Base-by-base conservation (phyloP, 2,113 vertebrate species). In the Thoracochromis brauschi region DNA sequence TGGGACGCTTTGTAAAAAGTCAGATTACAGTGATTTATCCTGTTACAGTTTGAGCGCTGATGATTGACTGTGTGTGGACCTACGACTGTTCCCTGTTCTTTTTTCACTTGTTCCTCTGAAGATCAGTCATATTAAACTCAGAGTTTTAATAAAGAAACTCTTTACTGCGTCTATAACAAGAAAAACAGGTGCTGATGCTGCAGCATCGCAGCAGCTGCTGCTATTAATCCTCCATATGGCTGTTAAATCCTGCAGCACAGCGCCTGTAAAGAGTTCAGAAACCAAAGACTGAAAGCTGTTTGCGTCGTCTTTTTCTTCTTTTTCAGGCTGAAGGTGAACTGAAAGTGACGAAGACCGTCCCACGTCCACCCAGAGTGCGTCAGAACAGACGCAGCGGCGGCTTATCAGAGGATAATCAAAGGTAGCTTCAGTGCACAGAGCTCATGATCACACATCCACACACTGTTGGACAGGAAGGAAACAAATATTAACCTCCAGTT, bases 271-370 rank as follows among this genome's bases (percentile, higher is more conserved):
- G 58, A 8, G 13, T 4, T 55, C 80, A 38, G 19, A 55, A 19
- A 38, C 80, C 6, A 60, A 31, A 31, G 19, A 10, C 33, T 31
- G 17, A 47, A 79, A 24, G 14, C 45, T 10, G 49, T 2, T 45
- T 80, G 26, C 11, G 3, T 57, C 29, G 57, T 26, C 9, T 12
- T 53, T 17, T 12, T 85, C 73, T 54, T 5, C 84, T 16, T 14
- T 38, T 65, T 90, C 19, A 96, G 96, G 91, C 91, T 80, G 80
- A 93, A 91, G 95, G 92, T 83, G 94, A 96, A 91, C 86, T 96
- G 91, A 96, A 90, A 89, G 85, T 55, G 83, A 92, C 33, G 19
- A 88, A 89, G 79, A 17, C 1, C 3, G 17, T 40, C 60, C 21
- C 42, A n/a, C 87, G 38, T 81, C 88, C 35, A 8, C 7, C 33